These are phyloP conservation scores for Aulostomus chinensis DNA, from an alignment of 2,797 vertebrate genomes.

Conservation along the genomic window DNA sequence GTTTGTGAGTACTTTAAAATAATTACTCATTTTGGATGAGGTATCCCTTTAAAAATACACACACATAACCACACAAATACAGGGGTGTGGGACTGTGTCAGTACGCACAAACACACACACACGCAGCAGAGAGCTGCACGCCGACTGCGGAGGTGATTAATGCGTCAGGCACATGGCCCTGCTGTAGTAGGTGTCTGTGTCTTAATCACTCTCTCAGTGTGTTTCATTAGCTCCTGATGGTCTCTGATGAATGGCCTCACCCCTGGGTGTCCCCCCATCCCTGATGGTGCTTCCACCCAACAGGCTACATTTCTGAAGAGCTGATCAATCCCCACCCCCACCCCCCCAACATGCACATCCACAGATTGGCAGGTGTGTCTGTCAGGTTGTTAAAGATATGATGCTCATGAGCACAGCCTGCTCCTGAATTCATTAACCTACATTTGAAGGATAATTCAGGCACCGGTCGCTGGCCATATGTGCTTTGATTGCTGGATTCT, in stretches of 20 bases:
- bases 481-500: conserved; percentile 73
- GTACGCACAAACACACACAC: conserved; percentile 19
- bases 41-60: conserved; percentile 32
- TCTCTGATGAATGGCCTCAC: conserved; percentile 70
- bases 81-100: not conserved
- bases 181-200: conserved; percentile 64
- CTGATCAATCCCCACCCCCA: conserved; percentile 32
- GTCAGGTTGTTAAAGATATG: conserved; percentile 65
- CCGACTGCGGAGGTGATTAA: conserved; percentile 72
- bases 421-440: conserved; percentile 82
- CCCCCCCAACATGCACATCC: not conserved
- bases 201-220: conserved; percentile 77
- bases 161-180: conserved; percentile 54
- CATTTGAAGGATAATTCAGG: conserved; percentile 77
- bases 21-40: too few relatives aligned
- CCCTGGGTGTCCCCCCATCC: conserved; percentile 43
- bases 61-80: not conserved
- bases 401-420: conserved; percentile 57
- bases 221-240: conserved; percentile 78
- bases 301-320: conserved; percentile 35
- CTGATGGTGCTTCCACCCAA: conserved; percentile 37
- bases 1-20: too few relatives aligned
- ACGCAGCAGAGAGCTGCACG: conserved; percentile 29
- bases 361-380: conserved; percentile 70
- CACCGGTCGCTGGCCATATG: conserved; percentile 69